Evolutionary conservation across 2,113 vertebrate species (phyloP).

Genomic region (Bujurquina vittata): DNA sequence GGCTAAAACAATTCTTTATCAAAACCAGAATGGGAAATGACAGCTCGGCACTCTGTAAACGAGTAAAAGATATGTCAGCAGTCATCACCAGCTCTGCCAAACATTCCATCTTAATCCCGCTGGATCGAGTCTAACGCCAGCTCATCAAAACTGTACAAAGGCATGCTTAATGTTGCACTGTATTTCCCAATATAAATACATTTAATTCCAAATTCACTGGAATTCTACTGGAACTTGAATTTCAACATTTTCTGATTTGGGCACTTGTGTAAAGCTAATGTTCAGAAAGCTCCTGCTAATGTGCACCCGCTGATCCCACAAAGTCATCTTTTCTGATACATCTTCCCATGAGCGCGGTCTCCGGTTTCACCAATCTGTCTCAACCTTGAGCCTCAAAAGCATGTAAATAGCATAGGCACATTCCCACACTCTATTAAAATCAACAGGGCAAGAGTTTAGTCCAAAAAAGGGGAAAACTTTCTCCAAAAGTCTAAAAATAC

Average conservation of each 20-base stretch:
- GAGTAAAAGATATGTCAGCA: conserved; percentile 55
- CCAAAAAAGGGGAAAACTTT: conserved; percentile 35
- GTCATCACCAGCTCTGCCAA: conserved; percentile 51
- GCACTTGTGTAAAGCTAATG: not conserved
- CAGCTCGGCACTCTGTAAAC: conserved; percentile 56
- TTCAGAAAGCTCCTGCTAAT: not conserved
- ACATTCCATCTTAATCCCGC: conserved; percentile 69
- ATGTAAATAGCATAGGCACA: conserved; percentile 1
- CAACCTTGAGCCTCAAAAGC: not conserved
- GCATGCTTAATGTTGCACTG: not conserved
- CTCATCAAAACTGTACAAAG: conserved; percentile 39
- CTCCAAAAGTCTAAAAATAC: conserved; percentile 31
- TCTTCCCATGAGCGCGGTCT: not conserved
- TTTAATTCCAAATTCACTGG: not conserved
- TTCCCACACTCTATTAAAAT: conserved; percentile 19
- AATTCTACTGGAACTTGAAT: not conserved
- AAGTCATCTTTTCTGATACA: conserved; percentile 12
- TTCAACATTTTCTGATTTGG: not conserved
- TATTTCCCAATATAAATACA: not conserved
- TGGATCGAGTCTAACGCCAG: conserved; percentile 34
- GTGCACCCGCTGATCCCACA: not conserved
- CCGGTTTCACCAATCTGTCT: conserved; percentile 21
- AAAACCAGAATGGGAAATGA: conserved; percentile 62
- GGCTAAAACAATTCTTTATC: conserved; percentile 47
- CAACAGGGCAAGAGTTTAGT: not conserved